Evolutionary conservation across 1,140 invertebrate genomes (phyloP).

Genomic region (Metopolophium dirhodum): DNA sequence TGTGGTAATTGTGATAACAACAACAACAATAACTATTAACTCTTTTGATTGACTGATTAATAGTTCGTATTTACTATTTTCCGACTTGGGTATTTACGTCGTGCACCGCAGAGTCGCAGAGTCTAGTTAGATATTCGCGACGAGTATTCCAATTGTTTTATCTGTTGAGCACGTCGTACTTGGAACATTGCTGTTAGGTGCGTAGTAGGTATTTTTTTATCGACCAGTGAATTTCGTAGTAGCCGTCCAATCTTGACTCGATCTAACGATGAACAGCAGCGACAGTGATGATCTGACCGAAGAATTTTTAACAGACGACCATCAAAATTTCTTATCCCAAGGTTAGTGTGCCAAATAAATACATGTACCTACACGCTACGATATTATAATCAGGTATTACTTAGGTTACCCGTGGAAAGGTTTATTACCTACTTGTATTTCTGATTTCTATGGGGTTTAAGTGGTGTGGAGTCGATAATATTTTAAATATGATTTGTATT

Average conservation of each 20-base stretch:
- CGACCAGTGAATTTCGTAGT: not conserved
- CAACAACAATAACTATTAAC: not conserved
- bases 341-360: not conserved
- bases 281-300: conserved; percentile 51
- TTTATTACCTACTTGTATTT: not conserved
- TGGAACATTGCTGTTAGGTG: not conserved
- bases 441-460: not conserved
- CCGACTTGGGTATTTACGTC: not conserved
- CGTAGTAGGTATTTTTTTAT: not conserved
- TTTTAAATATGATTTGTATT: not conserved
- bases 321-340: conserved; percentile 42
- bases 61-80: not conserved
- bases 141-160: not conserved
- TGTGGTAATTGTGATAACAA: not conserved
- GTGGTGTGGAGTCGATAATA: not conserved
- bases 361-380: not conserved
- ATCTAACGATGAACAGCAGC: conserved; percentile 41
- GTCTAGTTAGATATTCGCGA: not conserved
- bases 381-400: not conserved
- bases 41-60: not conserved
- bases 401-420: not conserved
- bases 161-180: not conserved
- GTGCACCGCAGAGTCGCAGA: not conserved
- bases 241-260: not conserved
- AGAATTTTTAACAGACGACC: conserved; percentile 46